Evolutionary conservation across 2,888 invertebrate genomes (phyloP).

Genomic region (Catonia carolina): DNA sequence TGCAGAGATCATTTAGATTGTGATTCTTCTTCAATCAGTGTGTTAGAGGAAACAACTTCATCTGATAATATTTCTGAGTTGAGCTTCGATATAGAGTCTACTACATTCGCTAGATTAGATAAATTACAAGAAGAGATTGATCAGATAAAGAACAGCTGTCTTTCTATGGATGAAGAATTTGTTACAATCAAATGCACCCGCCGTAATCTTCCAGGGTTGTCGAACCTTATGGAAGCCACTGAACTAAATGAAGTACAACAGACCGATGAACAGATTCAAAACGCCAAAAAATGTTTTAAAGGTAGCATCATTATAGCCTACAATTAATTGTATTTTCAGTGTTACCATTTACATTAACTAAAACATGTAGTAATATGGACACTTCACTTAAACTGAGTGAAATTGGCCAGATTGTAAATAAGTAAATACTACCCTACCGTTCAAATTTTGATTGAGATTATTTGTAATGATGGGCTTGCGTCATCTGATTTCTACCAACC

Average conservation of each 20-base stretch:
- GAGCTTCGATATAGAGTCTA: constrained; percentile 34
- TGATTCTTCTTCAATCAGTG: too few relatives aligned
- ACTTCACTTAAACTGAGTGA: too few relatives aligned
- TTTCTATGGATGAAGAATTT: constrained; percentile 37
- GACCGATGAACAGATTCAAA: constrained; percentile 16
- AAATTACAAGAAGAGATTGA: constrained; percentile 36
- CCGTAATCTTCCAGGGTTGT: constrained; percentile 36
- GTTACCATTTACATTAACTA: too few relatives aligned
- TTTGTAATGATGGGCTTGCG: too few relatives aligned
- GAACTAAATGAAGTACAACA: constrained; percentile 3
- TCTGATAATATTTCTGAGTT: constrained; percentile 38
- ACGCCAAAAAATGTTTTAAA: constrained; percentile 27
- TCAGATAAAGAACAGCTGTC: constrained; percentile 37
- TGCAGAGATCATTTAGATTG: too few relatives aligned
- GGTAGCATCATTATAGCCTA: constrained; percentile 1
- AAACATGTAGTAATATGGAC: too few relatives aligned
- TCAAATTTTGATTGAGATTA: too few relatives aligned
- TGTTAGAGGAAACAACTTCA: constrained; percentile 33
- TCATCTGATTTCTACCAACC: too few relatives aligned
- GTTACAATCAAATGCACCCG: constrained; percentile 36
- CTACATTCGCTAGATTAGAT: constrained; percentile 34
- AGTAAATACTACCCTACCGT: too few relatives aligned
- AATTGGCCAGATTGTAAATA: too few relatives aligned
- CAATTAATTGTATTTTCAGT: too few relatives aligned
- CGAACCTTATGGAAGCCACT: constrained; percentile 32